These are phyloP conservation scores for Emys orbicularis DNA, from an alignment of 2,797 vertebrate species.

Conservation along the genomic window DNA sequence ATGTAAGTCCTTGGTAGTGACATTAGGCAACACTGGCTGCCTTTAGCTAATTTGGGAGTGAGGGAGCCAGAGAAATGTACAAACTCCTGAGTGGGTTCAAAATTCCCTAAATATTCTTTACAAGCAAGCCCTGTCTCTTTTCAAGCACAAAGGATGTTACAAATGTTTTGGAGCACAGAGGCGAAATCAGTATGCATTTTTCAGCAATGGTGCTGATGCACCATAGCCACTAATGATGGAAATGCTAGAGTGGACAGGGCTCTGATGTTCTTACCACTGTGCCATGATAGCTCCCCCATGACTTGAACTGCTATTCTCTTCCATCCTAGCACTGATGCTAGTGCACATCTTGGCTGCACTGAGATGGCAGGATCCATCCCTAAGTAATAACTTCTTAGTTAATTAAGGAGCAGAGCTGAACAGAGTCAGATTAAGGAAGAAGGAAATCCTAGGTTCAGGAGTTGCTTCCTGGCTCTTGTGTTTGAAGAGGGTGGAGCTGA, in stretches of 20 bases:
- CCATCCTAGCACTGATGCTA: neutral
- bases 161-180: neutral
- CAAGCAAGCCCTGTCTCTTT: neutral
- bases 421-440: neutral
- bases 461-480: neutral
- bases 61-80: neutral
- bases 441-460: neutral
- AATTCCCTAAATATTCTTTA: neutral
- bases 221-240: neutral
- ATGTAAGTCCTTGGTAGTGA: fast-evolving
- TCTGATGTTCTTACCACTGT: neutral
- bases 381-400: neutral
- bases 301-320: neutral
- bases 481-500: neutral
- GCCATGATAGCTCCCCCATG: neutral
- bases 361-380: neutral
- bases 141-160: neutral
- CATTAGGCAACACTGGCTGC: fast-evolving
- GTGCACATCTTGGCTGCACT: neutral
- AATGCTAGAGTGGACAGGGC: neutral
- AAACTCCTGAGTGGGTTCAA: neutral
- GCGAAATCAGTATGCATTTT: neutral
- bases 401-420: neutral
- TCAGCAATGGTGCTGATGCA: neutral
- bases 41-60: fast-evolving